Evolutionary conservation across 2,888 invertebrate genomes (phyloP), one percentile per base, ranked within the genome.

Genomic region (Cinara cedri): DNA sequence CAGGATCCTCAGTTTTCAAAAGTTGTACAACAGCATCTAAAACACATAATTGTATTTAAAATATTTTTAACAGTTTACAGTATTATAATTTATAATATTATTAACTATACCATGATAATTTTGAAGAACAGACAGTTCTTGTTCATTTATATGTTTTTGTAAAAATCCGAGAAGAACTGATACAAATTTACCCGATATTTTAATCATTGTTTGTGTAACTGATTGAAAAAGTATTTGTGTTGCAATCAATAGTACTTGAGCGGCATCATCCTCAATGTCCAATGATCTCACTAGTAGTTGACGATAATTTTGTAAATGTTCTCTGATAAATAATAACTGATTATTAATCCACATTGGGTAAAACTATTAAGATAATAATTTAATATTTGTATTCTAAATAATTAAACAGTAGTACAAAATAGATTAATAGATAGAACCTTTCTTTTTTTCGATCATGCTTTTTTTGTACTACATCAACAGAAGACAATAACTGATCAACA

Each of bases 141-240:
- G 91, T 34, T 88, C 87, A 81, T 89, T 89, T 71, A 97, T 86
- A 83, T 90, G 90, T 26, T 89, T 87, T 82, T 91, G 90, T 72
- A 98, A 88, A 85, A 90, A 93, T 1, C 88, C 85, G 65, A 97
- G 88, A 83, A 98, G 89, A 21, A 91, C 88, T 0, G 95, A 91
- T 14, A 98, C 95, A 87, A 96, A 96, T 85, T 95, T 91, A 0
- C 98, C 98, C 42, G 97, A 97, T 16, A 96, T 96, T 86, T 97
- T 95, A 42, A 98, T 85, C 88, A 96, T 93, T 83, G 89, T 90
- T 83, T 94, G 93, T 1, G 93, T 94, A 3, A 91, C 88, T 13
- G 90, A 90, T 72, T 93, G 93, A 85, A 95, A 96, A 78, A 97
- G 89, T 60, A 95, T 88, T 81, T 95, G 87, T 0, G 90, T 90